phyloP scores from a whole-genome alignment of 2,888 invertebrate genomes.

The Clunio marinus region DNA sequence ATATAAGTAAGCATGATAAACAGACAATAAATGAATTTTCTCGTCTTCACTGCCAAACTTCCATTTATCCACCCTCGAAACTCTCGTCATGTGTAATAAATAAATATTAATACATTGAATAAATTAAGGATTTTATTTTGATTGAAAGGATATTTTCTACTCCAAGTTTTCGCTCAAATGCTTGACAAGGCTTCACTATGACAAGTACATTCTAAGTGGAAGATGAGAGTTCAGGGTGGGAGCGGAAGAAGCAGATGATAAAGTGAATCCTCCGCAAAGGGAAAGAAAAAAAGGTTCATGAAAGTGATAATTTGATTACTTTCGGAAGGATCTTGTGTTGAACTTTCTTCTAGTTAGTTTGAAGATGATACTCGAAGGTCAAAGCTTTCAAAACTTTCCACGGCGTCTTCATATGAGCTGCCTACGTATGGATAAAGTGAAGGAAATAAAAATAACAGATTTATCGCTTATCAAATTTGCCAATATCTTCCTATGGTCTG shows the following conservation, averaged over 20 bases:
- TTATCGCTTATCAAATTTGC: conserved; percentile 36
- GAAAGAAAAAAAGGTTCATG: conserved; percentile 30
- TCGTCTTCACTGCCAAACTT: too few relatives aligned
- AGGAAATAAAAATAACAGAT: neutral
- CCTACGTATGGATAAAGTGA: too few relatives aligned
- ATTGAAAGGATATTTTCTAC: conserved; percentile 23
- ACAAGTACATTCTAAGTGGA: neutral
- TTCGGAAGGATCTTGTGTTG: conserved; percentile 28
- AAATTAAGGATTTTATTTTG: conserved; percentile 26
- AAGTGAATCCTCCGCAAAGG: conserved; percentile 18
- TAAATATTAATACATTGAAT: conserved; percentile 20
- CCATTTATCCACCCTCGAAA: neutral
- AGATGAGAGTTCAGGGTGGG: neutral
- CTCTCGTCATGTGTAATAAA: conserved; percentile 12
- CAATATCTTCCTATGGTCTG: conserved; percentile 26
- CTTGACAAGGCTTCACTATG: neutral
- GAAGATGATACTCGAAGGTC: neutral
- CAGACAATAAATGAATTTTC: neutral
- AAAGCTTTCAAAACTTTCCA: neutral
- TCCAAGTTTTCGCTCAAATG: neutral
- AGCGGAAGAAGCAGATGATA: conserved; percentile 21
- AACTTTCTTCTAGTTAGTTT: neutral
- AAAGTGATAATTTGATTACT: conserved; percentile 36
- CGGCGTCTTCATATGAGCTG: neutral
- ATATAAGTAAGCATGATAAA: neutral